phyloP scores from a whole-genome alignment of 2,113 vertebrate genomes.

The Lophura nycthemera region DNA sequence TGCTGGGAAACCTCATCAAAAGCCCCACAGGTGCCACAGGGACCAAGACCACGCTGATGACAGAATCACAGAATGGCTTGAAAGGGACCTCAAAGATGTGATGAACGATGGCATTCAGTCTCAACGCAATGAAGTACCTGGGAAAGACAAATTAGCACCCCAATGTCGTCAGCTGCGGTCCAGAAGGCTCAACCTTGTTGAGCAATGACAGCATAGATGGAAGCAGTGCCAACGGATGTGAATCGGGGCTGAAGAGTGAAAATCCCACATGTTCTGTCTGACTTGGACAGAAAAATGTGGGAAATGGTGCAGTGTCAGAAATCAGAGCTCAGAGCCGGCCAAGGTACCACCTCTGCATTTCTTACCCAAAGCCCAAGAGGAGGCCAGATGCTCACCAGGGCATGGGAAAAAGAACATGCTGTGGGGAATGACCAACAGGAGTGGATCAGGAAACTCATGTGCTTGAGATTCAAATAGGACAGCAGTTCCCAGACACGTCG shows the following conservation, averaged over 20 bases:
- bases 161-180: background rate
- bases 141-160: background rate
- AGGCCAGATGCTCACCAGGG: background rate
- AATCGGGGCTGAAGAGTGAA: background rate
- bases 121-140: background rate
- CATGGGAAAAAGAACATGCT: background rate
- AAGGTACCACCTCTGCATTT: background rate
- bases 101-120: background rate
- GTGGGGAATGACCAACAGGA: background rate
- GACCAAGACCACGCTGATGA: background rate
- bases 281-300: accelerated
- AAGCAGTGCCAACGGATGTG: accelerated
- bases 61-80: too few relatives aligned
- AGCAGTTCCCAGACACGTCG: too few relatives aligned
- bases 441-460: background rate
- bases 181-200: background rate
- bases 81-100: too few relatives aligned
- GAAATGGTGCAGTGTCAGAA: background rate
- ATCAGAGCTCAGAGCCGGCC: background rate
- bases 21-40: background rate
- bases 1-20: constrained; percentile 1
- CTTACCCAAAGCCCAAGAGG: background rate
- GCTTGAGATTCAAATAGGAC: background rate
- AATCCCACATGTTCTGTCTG: background rate
- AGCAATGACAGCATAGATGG: accelerated